A percentile compares a stretch with the other conserved stretches of the same genome.
phyloP scores from a whole-genome alignment of 2,888 invertebrate species.

The Cataglyphis albicans region DNA sequence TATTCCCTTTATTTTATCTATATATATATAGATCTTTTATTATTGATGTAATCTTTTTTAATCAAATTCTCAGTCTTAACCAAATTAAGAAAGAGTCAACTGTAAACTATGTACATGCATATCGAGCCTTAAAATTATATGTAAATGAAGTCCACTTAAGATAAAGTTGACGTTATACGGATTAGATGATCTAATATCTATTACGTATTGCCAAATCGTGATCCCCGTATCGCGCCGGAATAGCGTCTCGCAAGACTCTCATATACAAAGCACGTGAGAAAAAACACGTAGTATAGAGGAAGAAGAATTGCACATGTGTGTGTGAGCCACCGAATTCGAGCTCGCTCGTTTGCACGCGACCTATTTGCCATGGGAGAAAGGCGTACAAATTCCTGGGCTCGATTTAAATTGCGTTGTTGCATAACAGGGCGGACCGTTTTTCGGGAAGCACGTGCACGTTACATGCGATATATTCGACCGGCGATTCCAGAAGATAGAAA shows the following conservation, averaged over 20 bases:
- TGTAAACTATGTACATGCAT: neutral
- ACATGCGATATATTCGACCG: neutral
- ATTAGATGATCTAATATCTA: neutral
- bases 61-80: neutral
- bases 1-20: neutral
- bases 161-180: neutral
- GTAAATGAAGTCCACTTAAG: neutral
- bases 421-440: slow-evolving; percentile 63
- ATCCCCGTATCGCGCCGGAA: neutral
- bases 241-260: neutral
- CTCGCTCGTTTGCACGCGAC: slow-evolving; percentile 28
- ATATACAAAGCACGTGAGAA: neutral
- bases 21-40: neutral
- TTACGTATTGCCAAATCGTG: neutral
- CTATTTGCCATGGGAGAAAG: slow-evolving; percentile 68
- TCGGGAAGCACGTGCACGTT: slow-evolving; percentile 33
- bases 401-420: slow-evolving; percentile 66
- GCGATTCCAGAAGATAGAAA: slow-evolving; percentile 12
- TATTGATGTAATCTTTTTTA: neutral
- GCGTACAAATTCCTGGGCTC: slow-evolving; percentile 66
- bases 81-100: neutral
- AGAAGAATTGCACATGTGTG: neutral
- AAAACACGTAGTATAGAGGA: slow-evolving; percentile 25
- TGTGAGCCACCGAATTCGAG: slow-evolving; percentile 39
- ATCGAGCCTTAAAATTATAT: neutral